Evolutionary conservation across 2,113 vertebrate species (phyloP).

Genomic region (Anas platyrhynchos): DNA sequence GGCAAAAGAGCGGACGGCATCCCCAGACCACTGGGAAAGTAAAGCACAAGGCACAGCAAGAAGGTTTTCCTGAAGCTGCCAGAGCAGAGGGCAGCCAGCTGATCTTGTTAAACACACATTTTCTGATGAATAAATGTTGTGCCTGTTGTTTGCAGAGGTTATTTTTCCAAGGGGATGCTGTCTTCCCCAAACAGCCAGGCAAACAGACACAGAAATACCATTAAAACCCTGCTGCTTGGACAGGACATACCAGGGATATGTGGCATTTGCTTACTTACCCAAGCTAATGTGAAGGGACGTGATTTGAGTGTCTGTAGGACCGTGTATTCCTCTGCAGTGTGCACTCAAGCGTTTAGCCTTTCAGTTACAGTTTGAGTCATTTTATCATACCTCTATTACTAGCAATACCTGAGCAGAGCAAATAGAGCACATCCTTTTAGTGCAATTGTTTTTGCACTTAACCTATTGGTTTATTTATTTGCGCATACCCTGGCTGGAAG

Average conservation of each 20-base stretch:
- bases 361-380: not conserved
- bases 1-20: not conserved
- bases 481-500: not conserved
- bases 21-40: not conserved
- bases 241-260: not conserved
- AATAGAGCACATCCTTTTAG: not conserved
- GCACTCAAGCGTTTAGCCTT: not conserved
- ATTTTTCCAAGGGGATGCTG: not conserved
- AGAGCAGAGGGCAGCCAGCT: not conserved
- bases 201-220: not conserved
- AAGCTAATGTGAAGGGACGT: accelerated
- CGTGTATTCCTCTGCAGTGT: not conserved
- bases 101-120: not conserved
- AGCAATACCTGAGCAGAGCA: constrained; percentile 9
- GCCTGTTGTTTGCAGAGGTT: not conserved
- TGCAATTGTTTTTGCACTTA: not conserved
- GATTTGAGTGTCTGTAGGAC: not conserved
- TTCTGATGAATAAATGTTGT: not conserved
- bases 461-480: constrained; percentile 24
- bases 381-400: not conserved
- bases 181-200: not conserved
- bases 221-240: not conserved
- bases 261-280: not conserved
- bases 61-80: not conserved
- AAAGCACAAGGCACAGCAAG: not conserved